These are phyloP conservation scores for Brachylomia viminalis DNA, from an alignment of 2,888 invertebrate species.

Conservation along the genomic window DNA sequence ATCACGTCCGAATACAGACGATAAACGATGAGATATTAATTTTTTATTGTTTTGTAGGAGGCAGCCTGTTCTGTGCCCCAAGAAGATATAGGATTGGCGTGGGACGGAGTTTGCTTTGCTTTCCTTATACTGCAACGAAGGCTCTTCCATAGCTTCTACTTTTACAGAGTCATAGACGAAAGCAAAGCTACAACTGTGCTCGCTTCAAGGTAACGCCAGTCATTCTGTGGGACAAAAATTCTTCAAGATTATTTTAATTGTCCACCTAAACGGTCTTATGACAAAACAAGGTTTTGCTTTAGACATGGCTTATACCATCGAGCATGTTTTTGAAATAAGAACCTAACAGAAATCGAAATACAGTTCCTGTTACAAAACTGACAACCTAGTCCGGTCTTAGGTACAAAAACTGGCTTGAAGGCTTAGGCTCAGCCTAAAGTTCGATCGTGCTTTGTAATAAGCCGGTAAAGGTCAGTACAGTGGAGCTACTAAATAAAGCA, in stretches of 20 bases:
- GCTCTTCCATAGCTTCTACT: conserved; percentile 98
- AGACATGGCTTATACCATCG: too few relatives aligned
- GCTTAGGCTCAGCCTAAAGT: too few relatives aligned
- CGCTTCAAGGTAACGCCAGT: conserved; percentile 94
- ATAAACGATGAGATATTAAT: conserved; percentile 9
- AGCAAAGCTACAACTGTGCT: conserved; percentile 98
- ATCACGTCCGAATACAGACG: not conserved
- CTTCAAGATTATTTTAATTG: not conserved
- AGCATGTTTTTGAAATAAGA: too few relatives aligned
- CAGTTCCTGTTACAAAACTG: too few relatives aligned
- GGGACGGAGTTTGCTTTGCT: conserved; percentile 98
- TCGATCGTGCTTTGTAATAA: too few relatives aligned
- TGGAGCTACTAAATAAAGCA: not conserved
- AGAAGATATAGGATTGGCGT: conserved; percentile 96
- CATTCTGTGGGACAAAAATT: not conserved
- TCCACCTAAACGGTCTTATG: too few relatives aligned
- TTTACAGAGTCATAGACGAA: conserved; percentile 98
- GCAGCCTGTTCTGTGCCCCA: conserved; percentile 92
- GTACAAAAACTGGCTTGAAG: too few relatives aligned
- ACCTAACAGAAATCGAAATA: too few relatives aligned
- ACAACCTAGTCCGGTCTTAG: too few relatives aligned
- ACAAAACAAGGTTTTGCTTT: too few relatives aligned
- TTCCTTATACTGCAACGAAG: conserved; percentile 97
- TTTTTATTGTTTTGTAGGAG: conserved; percentile 72
- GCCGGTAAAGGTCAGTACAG: not conserved